Base-by-base conservation (phyloP, 2,888 invertebrate species). In the Latrodectus elegans region DNA sequence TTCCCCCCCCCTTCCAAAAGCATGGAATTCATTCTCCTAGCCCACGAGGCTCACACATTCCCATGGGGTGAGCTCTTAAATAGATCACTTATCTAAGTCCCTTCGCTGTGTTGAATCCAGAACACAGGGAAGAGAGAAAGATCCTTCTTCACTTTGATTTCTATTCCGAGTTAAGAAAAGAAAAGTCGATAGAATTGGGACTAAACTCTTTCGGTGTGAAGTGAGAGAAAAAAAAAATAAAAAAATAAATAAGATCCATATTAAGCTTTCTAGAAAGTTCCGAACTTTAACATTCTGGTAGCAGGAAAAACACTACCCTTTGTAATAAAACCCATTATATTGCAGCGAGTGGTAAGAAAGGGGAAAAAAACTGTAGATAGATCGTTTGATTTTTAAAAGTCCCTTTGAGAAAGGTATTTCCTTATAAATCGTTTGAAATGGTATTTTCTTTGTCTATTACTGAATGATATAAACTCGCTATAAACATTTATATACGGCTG, bases 71-170 rank as follows among this genome's bases (percentile, higher is more conserved):
- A 55, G 49, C 53, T 70, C 82, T 82, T 82, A 82, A 82, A 82
- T 82, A 82, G 82, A 82, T 82, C 82, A 82, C 82, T 82, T 82
- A 82, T 82, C 82, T 82, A 55, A 22, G 14, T 55, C 75, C 22
- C 75, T 67, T 22, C 17, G 80, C 80, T 49, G 49, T 11, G 60
- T 15, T 15, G 65, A 60, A 76, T 65, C 55, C 15, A 76, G 65
- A 80, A 55, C 70, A 77, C 55, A 78, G 78, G n/a, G 12, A 51
- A 72, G 80, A 55, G 53, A 77, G 26, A 78, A 68, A 11, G n/a
- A 52, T 64, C 71, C 67, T 67, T 67, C 74, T 73, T 60, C 60
- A 60, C 82, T 55, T 22, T 82, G 82, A 82, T 82, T 82, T 81
- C 72, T 65, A 72, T 73, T 67, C 55, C 52, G 73, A 73, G 73